Evolutionary conservation across 1,140 invertebrate species (phyloP).

Genomic region (Aradophagus sp.): DNA sequence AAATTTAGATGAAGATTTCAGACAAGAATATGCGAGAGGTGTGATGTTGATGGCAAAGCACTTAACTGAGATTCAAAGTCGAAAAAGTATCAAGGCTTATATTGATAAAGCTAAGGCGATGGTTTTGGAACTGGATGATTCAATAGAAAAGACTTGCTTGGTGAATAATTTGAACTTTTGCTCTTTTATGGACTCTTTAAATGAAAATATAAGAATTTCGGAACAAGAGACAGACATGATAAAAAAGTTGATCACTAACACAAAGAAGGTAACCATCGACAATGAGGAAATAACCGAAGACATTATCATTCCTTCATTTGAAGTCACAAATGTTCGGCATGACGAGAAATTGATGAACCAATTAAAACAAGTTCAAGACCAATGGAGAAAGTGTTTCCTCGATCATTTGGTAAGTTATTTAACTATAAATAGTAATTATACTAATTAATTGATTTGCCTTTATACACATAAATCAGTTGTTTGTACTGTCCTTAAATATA

Average conservation of each 20-base stretch:
- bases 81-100: slow-evolving; percentile 34
- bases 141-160: slow-evolving; percentile 38
- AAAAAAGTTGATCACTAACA: slow-evolving; percentile 37
- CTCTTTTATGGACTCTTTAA: slow-evolving; percentile 54
- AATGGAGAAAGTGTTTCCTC: slow-evolving; percentile 61
- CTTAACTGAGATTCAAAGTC: slow-evolving; percentile 40
- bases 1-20: slow-evolving; percentile 39
- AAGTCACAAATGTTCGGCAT: slow-evolving; percentile 61
- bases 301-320: slow-evolving; percentile 61
- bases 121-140: slow-evolving; percentile 15
- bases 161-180: slow-evolving; percentile 64
- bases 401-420: slow-evolving; percentile 60
- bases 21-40: slow-evolving; percentile 52
- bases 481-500: too few relatives aligned
- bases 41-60: slow-evolving; percentile 63
- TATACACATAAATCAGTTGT: not conserved
- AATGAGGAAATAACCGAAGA: slow-evolving; percentile 40
- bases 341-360: slow-evolving; percentile 50
- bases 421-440: too few relatives aligned
- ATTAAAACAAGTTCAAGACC: slow-evolving; percentile 52
- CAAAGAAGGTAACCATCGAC: slow-evolving; percentile 9
- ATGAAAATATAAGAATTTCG: slow-evolving; percentile 51
- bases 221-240: slow-evolving; percentile 58
- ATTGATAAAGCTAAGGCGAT: slow-evolving; percentile 53
- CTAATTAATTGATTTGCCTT: slow-evolving; percentile 5